Conservation (phyloP, 2,888 invertebrate genomes). For the Hipparchia sbordonii region DNA sequence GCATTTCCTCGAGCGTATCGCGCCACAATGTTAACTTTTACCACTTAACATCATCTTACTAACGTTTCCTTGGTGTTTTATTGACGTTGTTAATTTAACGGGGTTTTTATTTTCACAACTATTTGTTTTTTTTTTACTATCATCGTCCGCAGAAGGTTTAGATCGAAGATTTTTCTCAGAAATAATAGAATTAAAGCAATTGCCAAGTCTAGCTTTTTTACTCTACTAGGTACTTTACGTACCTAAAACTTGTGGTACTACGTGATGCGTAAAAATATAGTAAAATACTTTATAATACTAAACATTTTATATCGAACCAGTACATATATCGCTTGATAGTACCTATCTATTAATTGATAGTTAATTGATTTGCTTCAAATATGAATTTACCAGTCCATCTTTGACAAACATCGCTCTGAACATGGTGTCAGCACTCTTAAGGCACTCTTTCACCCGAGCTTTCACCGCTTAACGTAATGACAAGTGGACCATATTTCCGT, state of each 20-base stretch:
- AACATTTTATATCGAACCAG: too few relatives aligned
- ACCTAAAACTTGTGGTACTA: too few relatives aligned
- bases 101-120: conserved; percentile 4
- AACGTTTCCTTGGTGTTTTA: conserved; percentile 19
- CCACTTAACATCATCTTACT: conserved; percentile 49
- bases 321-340: too few relatives aligned
- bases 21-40: conserved; percentile 71
- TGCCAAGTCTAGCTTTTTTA: too few relatives aligned
- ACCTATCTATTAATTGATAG: too few relatives aligned
- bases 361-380: too few relatives aligned
- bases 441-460: conserved; percentile 46
- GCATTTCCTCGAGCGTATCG: conserved; percentile 65
- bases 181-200: too few relatives aligned
- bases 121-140: background rate
- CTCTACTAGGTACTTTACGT: too few relatives aligned
- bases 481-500: conserved; percentile 71
- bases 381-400: too few relatives aligned
- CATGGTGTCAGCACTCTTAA: conserved; percentile 46
- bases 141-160: too few relatives aligned
- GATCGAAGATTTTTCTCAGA: too few relatives aligned
- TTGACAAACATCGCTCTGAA: conserved; percentile 9
- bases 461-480: conserved; percentile 71
- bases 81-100: conserved; percentile 18
- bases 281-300: background rate
- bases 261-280: background rate